Conservation (phyloP, 2,888 invertebrate species). For the Rhamnusium bicolor region DNA sequence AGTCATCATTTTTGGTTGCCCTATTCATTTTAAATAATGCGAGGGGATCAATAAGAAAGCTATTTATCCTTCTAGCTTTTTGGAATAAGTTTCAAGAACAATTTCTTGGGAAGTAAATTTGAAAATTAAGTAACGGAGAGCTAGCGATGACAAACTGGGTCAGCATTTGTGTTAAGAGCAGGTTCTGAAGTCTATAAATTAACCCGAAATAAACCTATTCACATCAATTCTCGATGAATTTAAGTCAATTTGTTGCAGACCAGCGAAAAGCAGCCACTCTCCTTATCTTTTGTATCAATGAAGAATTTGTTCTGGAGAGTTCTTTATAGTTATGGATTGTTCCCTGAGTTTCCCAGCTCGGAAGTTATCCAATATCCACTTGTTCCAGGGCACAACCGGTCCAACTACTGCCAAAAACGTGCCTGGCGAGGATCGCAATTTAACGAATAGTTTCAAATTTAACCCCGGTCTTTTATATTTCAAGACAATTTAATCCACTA, state of each 20-base stretch:
- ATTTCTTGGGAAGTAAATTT: conserved; percentile 2
- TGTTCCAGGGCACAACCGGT: conserved; percentile 30
- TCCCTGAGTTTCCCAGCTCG: conserved; percentile 4
- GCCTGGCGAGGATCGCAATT: conserved; percentile 42
- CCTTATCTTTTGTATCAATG: conserved; percentile 61
- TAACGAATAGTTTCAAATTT: conserved; percentile 49
- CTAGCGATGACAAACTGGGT: conserved; percentile 43
- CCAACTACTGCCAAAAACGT: conserved; percentile 52
- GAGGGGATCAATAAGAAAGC: not conserved
- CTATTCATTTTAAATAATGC: no score
- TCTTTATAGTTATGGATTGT: conserved; percentile 1
- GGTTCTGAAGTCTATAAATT: conserved; percentile 41
- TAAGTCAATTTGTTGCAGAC: conserved; percentile 63
- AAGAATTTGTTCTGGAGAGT: conserved; percentile 57
- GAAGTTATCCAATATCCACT: conserved; percentile 47
- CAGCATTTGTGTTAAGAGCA: conserved; percentile 33
- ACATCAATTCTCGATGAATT: conserved; percentile 48
- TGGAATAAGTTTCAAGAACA: not conserved
- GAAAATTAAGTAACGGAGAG: conserved; percentile 26
- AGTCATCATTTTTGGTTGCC: no score
- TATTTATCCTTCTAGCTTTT: not conserved
- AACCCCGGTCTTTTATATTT: conserved; percentile 35
- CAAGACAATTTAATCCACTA: conserved; percentile 30
- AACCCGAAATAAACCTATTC: conserved; percentile 42
- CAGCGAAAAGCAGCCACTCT: conserved; percentile 55